phyloP scores from a whole-genome alignment of 2,888 invertebrate genomes.

The Galerucella pusilla region DNA sequence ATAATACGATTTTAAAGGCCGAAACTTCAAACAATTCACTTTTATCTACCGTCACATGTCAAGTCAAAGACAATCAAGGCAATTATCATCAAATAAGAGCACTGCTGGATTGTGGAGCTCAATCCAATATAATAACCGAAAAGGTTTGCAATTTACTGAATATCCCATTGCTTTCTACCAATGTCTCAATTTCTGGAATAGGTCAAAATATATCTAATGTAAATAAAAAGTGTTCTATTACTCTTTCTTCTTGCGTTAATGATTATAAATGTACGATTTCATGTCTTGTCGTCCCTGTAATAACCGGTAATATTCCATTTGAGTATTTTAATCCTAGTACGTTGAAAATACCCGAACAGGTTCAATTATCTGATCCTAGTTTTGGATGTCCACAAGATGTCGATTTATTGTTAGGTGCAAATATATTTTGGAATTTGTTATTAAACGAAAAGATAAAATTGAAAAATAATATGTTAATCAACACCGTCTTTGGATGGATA shows the following conservation, averaged over 20 bases:
- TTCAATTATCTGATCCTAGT: conserved; percentile 1
- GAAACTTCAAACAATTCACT: not conserved
- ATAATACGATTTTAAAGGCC: no score
- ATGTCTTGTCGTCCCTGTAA: not conserved
- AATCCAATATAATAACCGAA: conserved; percentile 1
- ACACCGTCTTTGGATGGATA: conserved; percentile 46
- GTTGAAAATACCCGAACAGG: not conserved
- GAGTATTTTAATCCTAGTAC: not conserved
- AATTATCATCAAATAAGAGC: not conserved
- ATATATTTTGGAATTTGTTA: conserved; percentile 32
- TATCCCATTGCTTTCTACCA: not conserved
- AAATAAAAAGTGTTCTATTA: conserved; percentile 2
- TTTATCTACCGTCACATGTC: not conserved
- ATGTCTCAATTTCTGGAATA: not conserved
- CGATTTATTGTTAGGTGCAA: conserved; percentile 1
- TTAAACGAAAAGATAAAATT: conserved; percentile 22
- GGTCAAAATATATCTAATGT: not conserved
- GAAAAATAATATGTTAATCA: conserved; percentile 17
- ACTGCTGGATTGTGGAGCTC: conserved; percentile 1
- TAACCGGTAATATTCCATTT: conserved; percentile 5
- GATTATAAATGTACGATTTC: not conserved
- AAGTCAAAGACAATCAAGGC: not conserved
- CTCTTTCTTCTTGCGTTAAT: not conserved
- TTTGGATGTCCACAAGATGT: conserved; percentile 1
- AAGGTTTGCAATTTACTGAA: not conserved